These are phyloP conservation scores for Arremon brunneinucha DNA, from an alignment of 2,797 vertebrate genomes.

Conservation along the genomic window DNA sequence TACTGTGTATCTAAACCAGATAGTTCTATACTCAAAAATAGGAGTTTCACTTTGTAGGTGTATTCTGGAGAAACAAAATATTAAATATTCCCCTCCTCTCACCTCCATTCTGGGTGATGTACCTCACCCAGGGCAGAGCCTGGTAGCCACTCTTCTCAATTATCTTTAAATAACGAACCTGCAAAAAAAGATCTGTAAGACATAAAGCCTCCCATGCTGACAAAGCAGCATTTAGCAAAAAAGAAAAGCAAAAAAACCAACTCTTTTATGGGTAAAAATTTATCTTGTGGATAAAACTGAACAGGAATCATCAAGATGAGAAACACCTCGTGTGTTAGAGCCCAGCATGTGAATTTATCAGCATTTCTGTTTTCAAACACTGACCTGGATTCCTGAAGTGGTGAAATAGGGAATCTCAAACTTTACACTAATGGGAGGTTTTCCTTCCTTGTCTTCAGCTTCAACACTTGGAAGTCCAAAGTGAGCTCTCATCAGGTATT, in stretches of 20 bases:
- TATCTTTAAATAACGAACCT: slow-evolving; percentile 97
- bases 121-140: slow-evolving; percentile 93
- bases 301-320: neutral
- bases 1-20: neutral
- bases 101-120: slow-evolving; percentile 98
- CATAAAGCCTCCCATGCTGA: neutral
- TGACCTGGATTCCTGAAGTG: slow-evolving; percentile 97
- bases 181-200: neutral
- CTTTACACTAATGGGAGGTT: slow-evolving; percentile 97
- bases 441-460: slow-evolving; percentile 98
- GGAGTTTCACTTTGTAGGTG: neutral
- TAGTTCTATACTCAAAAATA: accelerated
- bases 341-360: neutral
- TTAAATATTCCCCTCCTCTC: neutral
- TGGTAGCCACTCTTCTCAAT: slow-evolving; percentile 98
- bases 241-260: accelerated
- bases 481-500: slow-evolving; percentile 97
- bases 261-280: neutral
- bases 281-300: neutral
- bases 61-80: accelerated
- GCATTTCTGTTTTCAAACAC: neutral
- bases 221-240: neutral
- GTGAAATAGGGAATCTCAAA: slow-evolving; percentile 99
- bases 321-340: accelerated
- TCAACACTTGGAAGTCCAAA: slow-evolving; percentile 97